These are phyloP conservation scores for Dicerorhinus sumatrensis DNA, from an alignment of 2,113 vertebrate genomes.

Conservation along the genomic window DNA sequence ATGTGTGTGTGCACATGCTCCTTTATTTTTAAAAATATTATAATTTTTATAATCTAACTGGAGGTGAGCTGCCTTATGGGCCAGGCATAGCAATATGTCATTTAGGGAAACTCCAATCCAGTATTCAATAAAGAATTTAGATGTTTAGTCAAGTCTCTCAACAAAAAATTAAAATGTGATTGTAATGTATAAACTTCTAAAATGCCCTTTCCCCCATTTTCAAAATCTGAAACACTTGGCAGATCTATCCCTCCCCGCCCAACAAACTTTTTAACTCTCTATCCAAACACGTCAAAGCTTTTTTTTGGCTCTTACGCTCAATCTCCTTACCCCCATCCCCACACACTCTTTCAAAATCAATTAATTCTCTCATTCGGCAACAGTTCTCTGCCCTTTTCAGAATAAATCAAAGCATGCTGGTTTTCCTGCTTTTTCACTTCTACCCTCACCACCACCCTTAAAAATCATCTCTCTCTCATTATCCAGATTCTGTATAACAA, in stretches of 20 bases:
- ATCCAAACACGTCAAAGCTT: neutral
- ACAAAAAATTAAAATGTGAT: neutral
- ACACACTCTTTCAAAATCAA: neutral
- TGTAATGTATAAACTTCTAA: neutral
- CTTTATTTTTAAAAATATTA: neutral
- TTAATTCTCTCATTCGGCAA: neutral
- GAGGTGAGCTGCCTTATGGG: neutral
- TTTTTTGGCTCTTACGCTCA: neutral
- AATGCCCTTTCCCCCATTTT: constrained; percentile 16
- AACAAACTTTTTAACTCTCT: neutral
- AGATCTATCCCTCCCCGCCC: neutral
- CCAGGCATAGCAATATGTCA: neutral
- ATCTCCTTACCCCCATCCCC: neutral
- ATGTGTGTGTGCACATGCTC: neutral
- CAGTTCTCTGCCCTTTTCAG: neutral
- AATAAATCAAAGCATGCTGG: neutral
- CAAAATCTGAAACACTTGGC: neutral
- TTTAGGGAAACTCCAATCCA: neutral
- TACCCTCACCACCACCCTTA: neutral
- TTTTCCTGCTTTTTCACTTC: neutral
- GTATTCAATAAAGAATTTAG: neutral
- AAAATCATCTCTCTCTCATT: neutral
- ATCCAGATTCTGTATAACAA: neutral
- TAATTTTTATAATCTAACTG: neutral
- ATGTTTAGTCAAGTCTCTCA: neutral